These are phyloP conservation scores for Danio albolineatus DNA, from an alignment of 2,797 vertebrate genomes.

Conservation along the genomic window DNA sequence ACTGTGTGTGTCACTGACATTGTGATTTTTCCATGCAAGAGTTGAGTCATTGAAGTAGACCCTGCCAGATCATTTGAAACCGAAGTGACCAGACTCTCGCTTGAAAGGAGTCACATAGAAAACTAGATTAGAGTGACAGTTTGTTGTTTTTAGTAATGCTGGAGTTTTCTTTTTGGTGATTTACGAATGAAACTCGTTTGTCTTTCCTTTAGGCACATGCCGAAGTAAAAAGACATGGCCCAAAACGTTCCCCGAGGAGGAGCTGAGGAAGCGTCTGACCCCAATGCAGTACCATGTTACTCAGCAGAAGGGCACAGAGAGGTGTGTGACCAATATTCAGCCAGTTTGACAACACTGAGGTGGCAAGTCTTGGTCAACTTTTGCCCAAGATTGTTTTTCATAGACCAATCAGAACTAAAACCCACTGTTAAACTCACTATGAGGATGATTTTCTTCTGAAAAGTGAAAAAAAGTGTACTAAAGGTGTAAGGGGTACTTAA, in stretches of 20 bases:
- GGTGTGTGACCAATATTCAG: conserved; percentile 71
- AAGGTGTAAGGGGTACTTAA: not conserved
- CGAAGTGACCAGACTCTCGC: conserved; percentile 41
- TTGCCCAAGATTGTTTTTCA: too few species aligned
- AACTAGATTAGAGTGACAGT: not conserved
- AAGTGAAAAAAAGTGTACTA: too few species aligned
- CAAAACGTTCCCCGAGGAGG: conserved; percentile 87
- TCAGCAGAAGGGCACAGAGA: conserved; percentile 96
- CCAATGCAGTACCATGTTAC: conserved; percentile 94
- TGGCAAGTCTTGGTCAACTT: too few species aligned
- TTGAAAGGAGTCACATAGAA: conserved; percentile 30
- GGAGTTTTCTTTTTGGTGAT: not conserved
- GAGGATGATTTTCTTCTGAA: too few species aligned
- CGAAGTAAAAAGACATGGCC: conserved; percentile 92
- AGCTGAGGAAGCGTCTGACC: conserved; percentile 91
- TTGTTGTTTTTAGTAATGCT: conserved; percentile 17
- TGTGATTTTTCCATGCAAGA: conserved; percentile 54
- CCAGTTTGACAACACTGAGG: too few species aligned
- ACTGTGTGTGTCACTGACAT: conserved; percentile 32
- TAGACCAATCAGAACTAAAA: too few species aligned
- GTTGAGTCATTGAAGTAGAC: conserved; percentile 41
- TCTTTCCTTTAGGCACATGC: conserved; percentile 82
- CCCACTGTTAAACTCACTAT: too few species aligned
- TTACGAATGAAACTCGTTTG: not conserved
- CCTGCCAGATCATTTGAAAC: not conserved